A percentile compares a stretch with the other conserved stretches of the same genome.
Evolutionary conservation across 1,140 invertebrate species (phyloP).

Genomic region (Drosophila lowei): DNA sequence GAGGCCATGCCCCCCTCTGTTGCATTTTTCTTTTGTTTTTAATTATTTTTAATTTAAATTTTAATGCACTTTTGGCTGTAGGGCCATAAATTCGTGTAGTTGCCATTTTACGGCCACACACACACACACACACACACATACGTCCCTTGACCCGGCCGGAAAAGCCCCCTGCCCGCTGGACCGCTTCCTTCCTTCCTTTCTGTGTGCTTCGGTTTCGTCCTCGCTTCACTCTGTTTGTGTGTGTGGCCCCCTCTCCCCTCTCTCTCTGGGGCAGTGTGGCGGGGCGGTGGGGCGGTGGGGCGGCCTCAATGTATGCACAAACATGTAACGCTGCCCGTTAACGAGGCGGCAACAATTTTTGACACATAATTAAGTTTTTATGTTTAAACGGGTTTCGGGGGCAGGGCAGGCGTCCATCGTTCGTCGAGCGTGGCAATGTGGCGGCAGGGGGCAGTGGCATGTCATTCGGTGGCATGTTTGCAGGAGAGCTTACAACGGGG

Average conservation of each 20-base stretch:
- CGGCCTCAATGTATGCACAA: slow-evolving; percentile 29
- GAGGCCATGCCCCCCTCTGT: no score
- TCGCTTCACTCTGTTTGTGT: slow-evolving; percentile 52
- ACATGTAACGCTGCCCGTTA: slow-evolving; percentile 65
- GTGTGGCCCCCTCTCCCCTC: neutral
- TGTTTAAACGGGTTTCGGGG: slow-evolving; percentile 55
- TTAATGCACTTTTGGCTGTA: slow-evolving; percentile 69
- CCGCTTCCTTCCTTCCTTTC: neutral
- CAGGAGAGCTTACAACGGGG: slow-evolving; percentile 4
- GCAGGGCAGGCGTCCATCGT: slow-evolving; percentile 20
- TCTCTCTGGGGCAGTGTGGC: neutral
- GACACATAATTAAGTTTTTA: slow-evolving; percentile 79
- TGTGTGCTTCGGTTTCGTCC: slow-evolving; percentile 29
- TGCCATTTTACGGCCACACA: slow-evolving; percentile 67
- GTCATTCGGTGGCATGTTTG: neutral
- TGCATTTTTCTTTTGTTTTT: neutral
- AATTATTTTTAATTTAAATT: slow-evolving; percentile 52
- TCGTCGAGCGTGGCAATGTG: slow-evolving; percentile 5
- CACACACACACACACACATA: slow-evolving; percentile 14
- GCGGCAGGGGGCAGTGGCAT: neutral
- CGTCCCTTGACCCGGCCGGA: slow-evolving; percentile 29
- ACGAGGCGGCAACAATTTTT: slow-evolving; percentile 65
- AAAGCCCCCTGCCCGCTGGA: neutral
- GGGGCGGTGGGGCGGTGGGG: slow-evolving; percentile 17
- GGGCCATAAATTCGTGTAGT: slow-evolving; percentile 72